phyloP scores from a whole-genome alignment of 2,797 vertebrate genomes.

The Morus bassanus region DNA sequence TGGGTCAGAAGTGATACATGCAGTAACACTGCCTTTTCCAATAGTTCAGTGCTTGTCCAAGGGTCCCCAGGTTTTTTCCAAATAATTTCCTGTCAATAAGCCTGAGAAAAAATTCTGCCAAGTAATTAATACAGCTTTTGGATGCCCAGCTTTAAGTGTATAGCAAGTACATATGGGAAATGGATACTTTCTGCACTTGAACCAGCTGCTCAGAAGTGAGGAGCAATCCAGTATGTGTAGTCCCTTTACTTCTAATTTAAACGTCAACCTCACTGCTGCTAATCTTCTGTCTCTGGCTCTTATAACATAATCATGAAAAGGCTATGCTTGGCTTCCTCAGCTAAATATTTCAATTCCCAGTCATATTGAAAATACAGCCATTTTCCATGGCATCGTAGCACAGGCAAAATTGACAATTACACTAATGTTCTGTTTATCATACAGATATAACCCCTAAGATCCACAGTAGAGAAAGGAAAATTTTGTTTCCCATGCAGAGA shows the following conservation, averaged over 20 bases:
- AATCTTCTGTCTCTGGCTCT: not conserved
- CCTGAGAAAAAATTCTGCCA: not conserved
- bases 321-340: not conserved
- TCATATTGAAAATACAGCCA: not conserved
- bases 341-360: constrained; percentile 16
- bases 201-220: not conserved
- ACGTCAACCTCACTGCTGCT: not conserved
- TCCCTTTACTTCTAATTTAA: not conserved
- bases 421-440: not conserved
- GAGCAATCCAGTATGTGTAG: not conserved
- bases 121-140: not conserved
- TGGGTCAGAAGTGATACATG: not conserved
- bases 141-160: not conserved
- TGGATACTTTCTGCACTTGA: not conserved
- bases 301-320: not conserved
- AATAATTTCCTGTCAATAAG: not conserved
- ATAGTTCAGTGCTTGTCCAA: not conserved
- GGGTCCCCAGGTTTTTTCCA: not conserved
- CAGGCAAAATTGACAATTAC: not conserved
- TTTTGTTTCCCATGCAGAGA: not conserved
- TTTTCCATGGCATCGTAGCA: not conserved
- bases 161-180: not conserved
- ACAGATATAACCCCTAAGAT: not conserved
- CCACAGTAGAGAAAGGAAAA: not conserved
- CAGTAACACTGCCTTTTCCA: not conserved